phyloP scores from a whole-genome alignment of 2,797 vertebrate species.

The Peromyscus attwateri region DNA sequence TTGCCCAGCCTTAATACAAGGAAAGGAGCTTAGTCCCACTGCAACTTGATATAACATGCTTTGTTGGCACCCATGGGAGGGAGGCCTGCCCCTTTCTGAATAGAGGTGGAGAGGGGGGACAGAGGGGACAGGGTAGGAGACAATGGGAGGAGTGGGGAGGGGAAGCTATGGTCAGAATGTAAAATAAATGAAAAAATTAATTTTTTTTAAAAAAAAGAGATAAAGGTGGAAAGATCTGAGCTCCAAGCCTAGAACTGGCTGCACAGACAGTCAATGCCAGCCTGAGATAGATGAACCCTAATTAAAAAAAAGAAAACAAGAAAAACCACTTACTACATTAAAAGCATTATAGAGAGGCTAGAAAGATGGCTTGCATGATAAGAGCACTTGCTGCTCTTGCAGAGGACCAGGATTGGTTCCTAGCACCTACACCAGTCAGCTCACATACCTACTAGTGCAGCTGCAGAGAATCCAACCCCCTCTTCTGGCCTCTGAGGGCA shows the following conservation, averaged over 20 bases:
- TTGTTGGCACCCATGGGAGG: not conserved
- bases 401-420: too few species aligned
- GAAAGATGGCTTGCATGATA: not conserved
- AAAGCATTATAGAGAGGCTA: not conserved
- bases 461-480: too few species aligned
- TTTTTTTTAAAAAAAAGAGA: not conserved
- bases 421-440: too few species aligned
- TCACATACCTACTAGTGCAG: too few species aligned
- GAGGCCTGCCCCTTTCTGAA: too few species aligned
- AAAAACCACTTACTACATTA: not conserved
- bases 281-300: not conserved
- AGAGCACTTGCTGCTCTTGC: not conserved
- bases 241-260: not conserved
- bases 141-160: not conserved
- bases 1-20: not conserved
- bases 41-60: not conserved
- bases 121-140: too few species aligned
- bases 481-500: too few species aligned
- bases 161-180: not conserved
- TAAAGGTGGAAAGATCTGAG: not conserved
- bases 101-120: not conserved
- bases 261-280: not conserved
- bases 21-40: not conserved
- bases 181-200: not conserved
- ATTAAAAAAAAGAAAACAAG: not conserved